Evolutionary conservation across 2,113 vertebrate species (phyloP), one percentile per base, ranked within the genome.

Genomic region (Entomyzon cyanotis): DNA sequence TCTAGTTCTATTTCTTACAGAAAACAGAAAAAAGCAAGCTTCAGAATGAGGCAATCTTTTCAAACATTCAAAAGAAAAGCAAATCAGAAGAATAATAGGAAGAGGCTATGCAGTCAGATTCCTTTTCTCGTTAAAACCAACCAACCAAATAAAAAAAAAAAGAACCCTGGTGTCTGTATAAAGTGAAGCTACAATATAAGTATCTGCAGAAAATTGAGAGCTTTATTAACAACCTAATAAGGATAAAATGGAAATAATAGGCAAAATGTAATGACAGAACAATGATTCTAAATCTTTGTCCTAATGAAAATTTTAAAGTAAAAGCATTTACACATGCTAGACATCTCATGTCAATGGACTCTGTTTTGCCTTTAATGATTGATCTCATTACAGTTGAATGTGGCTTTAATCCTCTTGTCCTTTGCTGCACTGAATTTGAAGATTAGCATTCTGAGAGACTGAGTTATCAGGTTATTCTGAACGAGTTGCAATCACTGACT

Each of bases 391-490:
- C 82, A 73, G 71, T 3, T 85, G 70, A 90, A 93, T 91, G 64
- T 85, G 35, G 37, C 89, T 97, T 97, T 97, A 96, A 97, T 95
- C 79, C 93, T 93, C 77, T 96, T 85, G 56, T 93, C 87, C 74
- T 90, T 96, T 92, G 46, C 88, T 93, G 83, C 70, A 82, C 82
- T 96, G 92, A 97, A 95, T 97, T 91, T 94, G 65, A 97, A 97
- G 95, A 97, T 96, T 95, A 97, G 87, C 94, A 96, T 97, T 97
- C 94, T 94, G 84, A 88, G 90, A 97, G 92, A 93, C 62, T 92
- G 93, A 97, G 88, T 97, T 95, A 97, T 95, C 96, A 95, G 85
- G 80, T 97, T 97, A 95, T 94, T 96, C 89, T 89, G 97, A 97
- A 95, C 89, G 96, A 97, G 91, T 96, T 94, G 76, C 71, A 95